Conservation (phyloP, 2,797 vertebrate species). For the Sciaenops ocellatus region DNA sequence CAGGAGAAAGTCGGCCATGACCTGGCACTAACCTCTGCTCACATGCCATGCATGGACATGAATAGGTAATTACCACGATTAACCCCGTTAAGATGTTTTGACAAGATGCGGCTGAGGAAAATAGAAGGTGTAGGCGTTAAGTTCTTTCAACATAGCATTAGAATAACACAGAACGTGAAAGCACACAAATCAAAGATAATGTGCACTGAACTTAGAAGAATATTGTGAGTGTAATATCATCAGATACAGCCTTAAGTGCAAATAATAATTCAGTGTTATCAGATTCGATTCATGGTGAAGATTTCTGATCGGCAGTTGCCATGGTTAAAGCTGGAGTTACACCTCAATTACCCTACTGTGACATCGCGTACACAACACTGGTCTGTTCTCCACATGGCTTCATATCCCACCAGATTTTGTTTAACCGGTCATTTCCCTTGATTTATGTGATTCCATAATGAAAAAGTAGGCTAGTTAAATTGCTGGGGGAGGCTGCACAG, state of each 20-base stretch:
- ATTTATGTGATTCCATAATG: too few species aligned
- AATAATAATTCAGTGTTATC: too few species aligned
- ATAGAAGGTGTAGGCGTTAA: background rate
- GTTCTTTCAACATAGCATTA: too few species aligned
- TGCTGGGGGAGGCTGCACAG: too few species aligned
- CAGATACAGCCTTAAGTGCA: background rate
- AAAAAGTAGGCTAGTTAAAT: too few species aligned
- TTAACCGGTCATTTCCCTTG: too few species aligned
- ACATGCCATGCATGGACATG: background rate
- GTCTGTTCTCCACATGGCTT: too few species aligned
- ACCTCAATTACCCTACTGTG: too few species aligned
- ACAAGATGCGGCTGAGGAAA: background rate
- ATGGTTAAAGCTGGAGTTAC: background rate
- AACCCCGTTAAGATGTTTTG: background rate
- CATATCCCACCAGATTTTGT: too few species aligned
- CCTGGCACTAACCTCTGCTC: background rate
- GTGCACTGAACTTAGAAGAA: background rate
- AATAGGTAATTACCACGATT: background rate
- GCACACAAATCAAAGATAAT: background rate
- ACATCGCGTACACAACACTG: too few species aligned
- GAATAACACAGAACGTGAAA: constrained; percentile 2
- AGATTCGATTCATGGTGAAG: too few species aligned
- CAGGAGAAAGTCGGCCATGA: background rate
- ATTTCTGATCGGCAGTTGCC: background rate
- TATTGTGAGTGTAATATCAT: background rate